Evolutionary conservation across 2,888 invertebrate genomes (phyloP), one percentile per base, ranked within the genome.

Genomic region (Pyrrhia umbra): DNA sequence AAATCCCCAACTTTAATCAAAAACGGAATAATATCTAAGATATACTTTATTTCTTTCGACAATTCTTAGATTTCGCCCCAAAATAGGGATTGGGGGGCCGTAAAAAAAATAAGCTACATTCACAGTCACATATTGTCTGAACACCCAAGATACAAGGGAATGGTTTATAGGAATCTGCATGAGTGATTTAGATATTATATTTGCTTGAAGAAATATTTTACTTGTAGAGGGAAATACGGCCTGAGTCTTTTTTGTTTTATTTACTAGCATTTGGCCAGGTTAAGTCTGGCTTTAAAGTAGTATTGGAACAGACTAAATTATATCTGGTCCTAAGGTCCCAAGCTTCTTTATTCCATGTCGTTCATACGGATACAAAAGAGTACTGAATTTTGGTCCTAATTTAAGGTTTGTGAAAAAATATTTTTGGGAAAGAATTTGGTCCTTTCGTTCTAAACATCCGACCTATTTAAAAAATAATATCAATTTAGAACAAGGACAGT

Each of bases 101-200:
- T 79, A 65, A 76, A 74, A 54, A 45, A 63, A 78, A 79, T 71
- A 70, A 70, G 77, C 40, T 23, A 49, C 46, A 76, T 79, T 79
- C 68, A 68, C 45, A 74, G 64, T 76, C 77, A 74, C 70, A 74
- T 79, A 46, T 30, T 21, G 34, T 27, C 37, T n/a, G 40, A 42
- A 34, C 43, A 30, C 23, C 15, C 39, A 9, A 55, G 46, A 70
- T 75, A 75, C 50, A 62, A 37, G 23, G 20, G 20, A 42, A 66
- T 75, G 55, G 60, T 78, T 67, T 73, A 69, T 79, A 30, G 55
- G 62, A 61, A 72, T 56, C 62, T 59, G 62, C 55, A 68, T 77
- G 62, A 74, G 64, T 71, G 77, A 76, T 78, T 76, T 62, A 70
- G 70, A 74, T 74, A 62, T 58, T 58, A 71, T 58, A 39, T 50